Evolutionary conservation across 2,888 invertebrate species (phyloP), one percentile per base, ranked within the genome.

Genomic region (Baronia brevicornis): DNA sequence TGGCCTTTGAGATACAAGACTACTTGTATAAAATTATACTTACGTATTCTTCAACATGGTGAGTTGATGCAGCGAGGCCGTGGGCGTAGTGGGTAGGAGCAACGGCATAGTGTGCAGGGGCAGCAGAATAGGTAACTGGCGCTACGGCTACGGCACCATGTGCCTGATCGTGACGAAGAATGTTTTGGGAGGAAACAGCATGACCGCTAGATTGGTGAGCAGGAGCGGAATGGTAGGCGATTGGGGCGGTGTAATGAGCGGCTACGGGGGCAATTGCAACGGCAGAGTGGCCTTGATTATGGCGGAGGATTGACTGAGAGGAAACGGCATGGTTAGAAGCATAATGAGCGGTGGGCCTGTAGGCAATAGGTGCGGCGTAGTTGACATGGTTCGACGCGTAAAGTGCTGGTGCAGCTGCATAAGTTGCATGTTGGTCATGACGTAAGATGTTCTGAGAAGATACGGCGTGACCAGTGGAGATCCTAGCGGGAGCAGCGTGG

Each of bases 161-260:
- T 26, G 53, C 53, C 48, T 69, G 70, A 43, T 74, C 82, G 44
- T 72, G 77, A 33, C 58, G 82, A 30, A 77, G 64, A 36, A 82
- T 74, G 55, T 77, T 78, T 43, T 87, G 87, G 3, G 80, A 73
- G 1, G 84, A 77, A 2, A 85, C 70, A 2, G 85, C 80, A 2
- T 82, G 80, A 5, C 44, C 15, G 13, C 30, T 24, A 5, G 33
- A 33, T 7, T 39, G 33, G 29, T 45, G 35, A 22, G 46, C 53
- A 5, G 57, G 54, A n/a, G 49, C 42, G 8, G 52, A 40, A 12
- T 50, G 43, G 33, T 50, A 46, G 27, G 45, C 26, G 38, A 54
- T 19, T 4, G 44, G 44, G 3, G 24, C 15, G 27, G 20, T 23
- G 19, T 37, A 35, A 33, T 33, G 10, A 20, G 6, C 15, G 7